Percentiles rank a stretch among this genome's conserved stretches.
Evolutionary conservation across 2,113 vertebrate genomes (phyloP).

Genomic region (Galbula dea): DNA sequence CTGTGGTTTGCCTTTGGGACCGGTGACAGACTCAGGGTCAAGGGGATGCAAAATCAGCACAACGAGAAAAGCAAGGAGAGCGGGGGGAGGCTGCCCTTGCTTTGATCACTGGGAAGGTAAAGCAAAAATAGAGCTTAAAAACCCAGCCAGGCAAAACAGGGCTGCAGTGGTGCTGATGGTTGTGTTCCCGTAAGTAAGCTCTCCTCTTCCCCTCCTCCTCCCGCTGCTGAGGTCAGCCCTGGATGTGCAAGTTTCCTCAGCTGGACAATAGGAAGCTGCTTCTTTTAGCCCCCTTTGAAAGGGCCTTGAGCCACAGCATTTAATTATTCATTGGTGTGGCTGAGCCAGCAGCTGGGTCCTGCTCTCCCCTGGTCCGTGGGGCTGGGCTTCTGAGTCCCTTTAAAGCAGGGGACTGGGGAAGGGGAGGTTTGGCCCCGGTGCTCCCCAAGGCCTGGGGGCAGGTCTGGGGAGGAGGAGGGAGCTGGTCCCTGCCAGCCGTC

Average conservation of each 20-base stretch:
- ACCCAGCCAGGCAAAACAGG: conserved; percentile 36
- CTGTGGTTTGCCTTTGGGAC: conserved; percentile 34
- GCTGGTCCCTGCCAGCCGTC: conserved; percentile 40
- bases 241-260: neutral
- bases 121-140: conserved; percentile 56
- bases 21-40: neutral
- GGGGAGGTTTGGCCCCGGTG: conserved; percentile 1
- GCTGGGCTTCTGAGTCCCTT: conserved; percentile 49
- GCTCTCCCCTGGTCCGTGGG: neutral
- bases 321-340: conserved; percentile 64
- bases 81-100: conserved; percentile 29
- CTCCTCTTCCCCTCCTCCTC: neutral
- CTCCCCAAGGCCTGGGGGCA: conserved; percentile 1
- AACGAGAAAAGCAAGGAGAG: conserved; percentile 16
- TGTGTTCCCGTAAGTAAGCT: conserved; percentile 1
- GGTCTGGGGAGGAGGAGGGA: neutral
- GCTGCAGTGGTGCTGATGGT: conserved; percentile 22
- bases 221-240: neutral
- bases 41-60: conserved; percentile 59
- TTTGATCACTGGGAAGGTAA: conserved; percentile 57
- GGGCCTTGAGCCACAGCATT: conserved; percentile 45
- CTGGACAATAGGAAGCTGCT: conserved; percentile 45
- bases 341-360: conserved; percentile 59
- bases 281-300: conserved; percentile 44
- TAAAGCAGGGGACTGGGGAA: conserved; percentile 37